phyloP scores from a whole-genome alignment of 2,797 vertebrate genomes.

The Phyllotis vaccarum region DNA sequence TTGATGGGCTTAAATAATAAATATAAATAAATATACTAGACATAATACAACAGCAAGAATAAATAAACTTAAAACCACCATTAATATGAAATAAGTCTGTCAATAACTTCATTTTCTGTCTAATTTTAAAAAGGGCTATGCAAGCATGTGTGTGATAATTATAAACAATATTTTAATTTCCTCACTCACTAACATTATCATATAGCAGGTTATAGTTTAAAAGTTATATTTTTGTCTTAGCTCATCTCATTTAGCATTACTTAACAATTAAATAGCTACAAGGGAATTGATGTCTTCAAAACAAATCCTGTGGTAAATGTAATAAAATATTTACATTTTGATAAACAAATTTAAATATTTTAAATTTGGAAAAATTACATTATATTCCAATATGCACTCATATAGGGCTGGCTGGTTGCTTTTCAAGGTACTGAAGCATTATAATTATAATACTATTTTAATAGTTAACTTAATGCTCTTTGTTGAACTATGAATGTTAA shows the following conservation, averaged over 20 bases:
- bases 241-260: constrained; percentile 49
- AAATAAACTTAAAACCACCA: constrained; percentile 53
- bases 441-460: neutral
- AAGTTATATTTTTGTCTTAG: constrained; percentile 69
- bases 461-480: neutral
- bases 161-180: constrained; percentile 65
- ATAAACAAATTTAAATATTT: neutral
- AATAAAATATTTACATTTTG: constrained; percentile 50
- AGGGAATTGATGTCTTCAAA: constrained; percentile 53
- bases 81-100: constrained; percentile 36
- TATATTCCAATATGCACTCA: neutral
- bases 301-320: neutral
- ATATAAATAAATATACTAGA: neutral
- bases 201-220: constrained; percentile 29
- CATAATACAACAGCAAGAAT: neutral
- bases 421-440: constrained; percentile 2
- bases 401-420: neutral
- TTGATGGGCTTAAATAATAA: neutral
- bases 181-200: neutral
- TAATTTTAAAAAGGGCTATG: constrained; percentile 57
- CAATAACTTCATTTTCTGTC: constrained; percentile 66
- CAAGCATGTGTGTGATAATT: constrained; percentile 54
- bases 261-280: constrained; percentile 73
- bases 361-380: neutral
- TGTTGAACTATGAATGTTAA: constrained; percentile 1